Evolutionary conservation across 2,797 vertebrate species (phyloP).

Genomic region (Danio kyathit): DNA sequence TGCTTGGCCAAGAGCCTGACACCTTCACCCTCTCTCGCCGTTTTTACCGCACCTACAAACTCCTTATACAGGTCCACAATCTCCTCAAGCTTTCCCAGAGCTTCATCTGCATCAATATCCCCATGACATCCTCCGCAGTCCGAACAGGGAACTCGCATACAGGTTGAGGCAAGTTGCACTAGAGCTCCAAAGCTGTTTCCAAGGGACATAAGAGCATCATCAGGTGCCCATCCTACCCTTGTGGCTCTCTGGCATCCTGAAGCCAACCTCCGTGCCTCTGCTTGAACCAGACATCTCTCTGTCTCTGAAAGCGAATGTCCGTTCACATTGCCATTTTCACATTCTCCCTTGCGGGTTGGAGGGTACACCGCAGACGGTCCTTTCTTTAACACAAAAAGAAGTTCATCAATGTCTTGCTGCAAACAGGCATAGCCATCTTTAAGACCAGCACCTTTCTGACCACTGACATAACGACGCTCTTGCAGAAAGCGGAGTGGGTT

Average conservation of each 20-base stretch:
- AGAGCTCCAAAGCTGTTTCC: constrained; percentile 90
- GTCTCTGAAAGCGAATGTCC: constrained; percentile 80
- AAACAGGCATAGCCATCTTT: constrained; percentile 86
- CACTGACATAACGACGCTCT: constrained; percentile 74
- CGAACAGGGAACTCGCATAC: constrained; percentile 86
- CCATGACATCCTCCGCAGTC: constrained; percentile 81
- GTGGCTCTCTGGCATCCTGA: constrained; percentile 92
- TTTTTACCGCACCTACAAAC: constrained; percentile 88
- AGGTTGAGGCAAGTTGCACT: constrained; percentile 87
- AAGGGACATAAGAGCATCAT: constrained; percentile 84
- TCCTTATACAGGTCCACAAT: constrained; percentile 89
- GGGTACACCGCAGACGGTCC: constrained; percentile 74
- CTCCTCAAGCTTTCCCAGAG: constrained; percentile 84
- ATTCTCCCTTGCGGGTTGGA: constrained; percentile 59
- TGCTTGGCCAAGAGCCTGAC: constrained; percentile 87
- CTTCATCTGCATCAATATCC: constrained; percentile 73
- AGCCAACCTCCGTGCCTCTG: constrained; percentile 87
- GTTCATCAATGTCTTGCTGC: constrained; percentile 86
- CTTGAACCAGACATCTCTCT: constrained; percentile 84
- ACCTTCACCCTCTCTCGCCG: constrained; percentile 77
- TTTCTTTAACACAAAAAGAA: constrained; percentile 85
- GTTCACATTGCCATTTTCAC: constrained; percentile 56
- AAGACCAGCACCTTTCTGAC: constrained; percentile 66
- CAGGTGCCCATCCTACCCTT: constrained; percentile 85
- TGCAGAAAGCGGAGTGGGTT: constrained; percentile 82